Evolutionary conservation across 2,797 vertebrate genomes (phyloP), one percentile per base, ranked within the genome.

Genomic region (Coluber constrictor): DNA sequence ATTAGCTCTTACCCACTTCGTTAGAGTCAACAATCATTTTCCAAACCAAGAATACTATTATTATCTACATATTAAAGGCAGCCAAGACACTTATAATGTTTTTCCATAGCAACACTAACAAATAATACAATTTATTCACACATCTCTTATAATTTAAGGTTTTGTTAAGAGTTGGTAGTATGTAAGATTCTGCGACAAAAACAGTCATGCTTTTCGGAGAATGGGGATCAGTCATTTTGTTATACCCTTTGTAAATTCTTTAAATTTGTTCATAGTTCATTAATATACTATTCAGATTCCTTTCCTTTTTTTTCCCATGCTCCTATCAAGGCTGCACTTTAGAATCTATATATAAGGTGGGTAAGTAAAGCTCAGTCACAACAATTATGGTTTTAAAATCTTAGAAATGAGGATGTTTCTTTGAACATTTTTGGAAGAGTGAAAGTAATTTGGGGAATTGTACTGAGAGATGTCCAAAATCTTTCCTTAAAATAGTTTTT

Each of bases 241-340:
- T 93, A 92, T 61, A 93, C n/a, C 63, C 94, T 88, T 94, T 90
- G 11, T 57, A 92, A 94, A 95, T 94, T 93, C 94, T 94, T 94
- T 89, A 15, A 74, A 92, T 96, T 96, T 96, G 94, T 96, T 96
- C 93, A 95, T 93, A 97, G 97, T 97, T 98, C 98, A 97, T 97
- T 97, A 98, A 97, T 97, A 97, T 97, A 97, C 98, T 97, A 96
- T 95, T 96, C 97, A 98, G 98, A 98, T 98, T 98, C 98, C 97
- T 97, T 97, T 97, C 96, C 97, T 96, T 97, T 98, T 97, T 97
- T 20, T 25, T n/a, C n/a, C 25, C 43, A 97, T 97, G 97, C 98
- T 98, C 98, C 97, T 98, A 96, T 97, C 97, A 95, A 98, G 98
- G 98, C 96, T 98, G 97, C 98, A 98, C 98, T 98, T 98, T 97